These are phyloP conservation scores for Acrocera orbiculus DNA, from an alignment of 2,888 invertebrate genomes.

Conservation along the genomic window DNA sequence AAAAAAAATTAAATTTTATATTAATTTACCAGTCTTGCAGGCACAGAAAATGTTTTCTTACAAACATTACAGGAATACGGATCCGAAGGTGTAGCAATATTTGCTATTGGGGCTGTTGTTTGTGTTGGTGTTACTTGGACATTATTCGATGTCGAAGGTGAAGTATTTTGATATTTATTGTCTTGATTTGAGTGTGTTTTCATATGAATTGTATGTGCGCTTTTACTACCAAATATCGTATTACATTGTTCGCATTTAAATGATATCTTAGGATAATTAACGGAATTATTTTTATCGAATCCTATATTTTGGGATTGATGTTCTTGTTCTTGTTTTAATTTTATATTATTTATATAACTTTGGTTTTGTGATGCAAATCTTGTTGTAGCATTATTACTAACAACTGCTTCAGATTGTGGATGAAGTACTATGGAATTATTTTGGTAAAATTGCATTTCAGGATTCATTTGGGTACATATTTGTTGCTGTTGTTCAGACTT, in stretches of 20 bases:
- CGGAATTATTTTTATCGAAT: no score
- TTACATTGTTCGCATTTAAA: conserved; percentile 54
- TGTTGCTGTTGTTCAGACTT: conserved; percentile 29
- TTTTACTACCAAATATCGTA: conserved; percentile 56
- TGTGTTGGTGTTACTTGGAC: conserved; percentile 10
- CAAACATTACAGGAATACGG: conserved; percentile 81
- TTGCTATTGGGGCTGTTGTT: conserved; percentile 23
- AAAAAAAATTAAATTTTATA: no score
- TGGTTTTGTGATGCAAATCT: conserved; percentile 7
- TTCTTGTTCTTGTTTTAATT: conserved; percentile 8
- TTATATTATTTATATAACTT: conserved; percentile 11
- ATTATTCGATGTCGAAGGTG: conserved; percentile 20
- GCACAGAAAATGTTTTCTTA: conserved; percentile 78
- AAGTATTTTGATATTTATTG: conserved; percentile 14
- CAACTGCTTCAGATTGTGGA: no score
- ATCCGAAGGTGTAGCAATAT: conserved; percentile 35
- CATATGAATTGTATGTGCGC: conserved; percentile 52
- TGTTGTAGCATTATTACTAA: conserved; percentile 5
- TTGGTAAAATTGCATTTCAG: conserved; percentile 14
- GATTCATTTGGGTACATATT: conserved; percentile 20
- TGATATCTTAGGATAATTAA: no score
- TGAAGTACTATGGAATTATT: conserved; percentile 8
- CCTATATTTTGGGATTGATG: no score
- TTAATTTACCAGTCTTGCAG: conserved; percentile 56
- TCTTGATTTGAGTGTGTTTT: conserved; percentile 42